Conservation (phyloP, 2,113 vertebrate species). For the Strigops habroptila region DNA sequence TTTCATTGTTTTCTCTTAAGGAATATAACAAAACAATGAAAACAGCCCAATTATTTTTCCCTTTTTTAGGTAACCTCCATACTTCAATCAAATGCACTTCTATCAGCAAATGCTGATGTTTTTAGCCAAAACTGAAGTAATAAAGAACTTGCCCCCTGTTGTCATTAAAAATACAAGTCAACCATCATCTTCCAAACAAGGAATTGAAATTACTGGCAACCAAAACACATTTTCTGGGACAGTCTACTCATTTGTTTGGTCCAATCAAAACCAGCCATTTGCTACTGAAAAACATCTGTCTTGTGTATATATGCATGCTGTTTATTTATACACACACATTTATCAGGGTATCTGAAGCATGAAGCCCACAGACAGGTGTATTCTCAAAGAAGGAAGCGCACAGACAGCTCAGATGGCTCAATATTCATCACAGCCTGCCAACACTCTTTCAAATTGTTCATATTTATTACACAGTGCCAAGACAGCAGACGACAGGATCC, state of each 20-base stretch:
- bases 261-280: not conserved
- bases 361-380: conserved; percentile 21
- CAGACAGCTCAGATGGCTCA: not conserved
- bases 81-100: not conserved
- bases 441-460: not conserved
- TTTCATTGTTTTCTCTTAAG: not conserved
- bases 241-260: not conserved
- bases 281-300: conserved; percentile 10
- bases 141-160: not conserved
- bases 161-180: not conserved
- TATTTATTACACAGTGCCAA: not conserved
- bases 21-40: not conserved
- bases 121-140: not conserved
- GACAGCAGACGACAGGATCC: not conserved
- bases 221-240: not conserved
- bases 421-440: not conserved
- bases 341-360: not conserved
- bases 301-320: not conserved
- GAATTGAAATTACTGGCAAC: not conserved
- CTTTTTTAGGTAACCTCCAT: not conserved
- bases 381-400: not conserved
- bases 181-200: not conserved
- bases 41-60: not conserved
- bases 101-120: not conserved
- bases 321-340: conserved; percentile 17